phyloP scores from a whole-genome alignment of 2,797 vertebrate genomes.

The Pelobates cultripes region DNA sequence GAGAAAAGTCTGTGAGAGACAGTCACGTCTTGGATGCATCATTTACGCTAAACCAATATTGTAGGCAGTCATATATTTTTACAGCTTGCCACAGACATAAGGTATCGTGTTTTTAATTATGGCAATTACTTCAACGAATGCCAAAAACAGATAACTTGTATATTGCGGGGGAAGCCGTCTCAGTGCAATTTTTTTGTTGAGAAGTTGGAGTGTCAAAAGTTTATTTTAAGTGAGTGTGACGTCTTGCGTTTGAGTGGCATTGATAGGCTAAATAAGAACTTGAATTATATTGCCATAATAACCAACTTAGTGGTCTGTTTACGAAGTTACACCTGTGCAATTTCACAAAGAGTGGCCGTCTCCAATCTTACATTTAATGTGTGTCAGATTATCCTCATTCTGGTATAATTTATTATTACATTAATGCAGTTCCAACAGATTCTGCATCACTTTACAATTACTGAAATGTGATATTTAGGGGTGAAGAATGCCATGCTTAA shows the following conservation, averaged over 20 bases:
- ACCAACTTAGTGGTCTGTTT: too few relatives aligned
- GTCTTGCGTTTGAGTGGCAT: background rate
- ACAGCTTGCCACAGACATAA: conserved; percentile 11
- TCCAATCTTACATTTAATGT: too few relatives aligned
- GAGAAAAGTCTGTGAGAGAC: conserved; percentile 5
- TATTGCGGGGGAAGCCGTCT: background rate
- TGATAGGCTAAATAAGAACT: conserved; percentile 27
- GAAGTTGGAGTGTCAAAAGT: background rate
- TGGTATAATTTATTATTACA: too few relatives aligned
- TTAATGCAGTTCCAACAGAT: too few relatives aligned
- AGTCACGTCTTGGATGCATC: conserved; percentile 23
- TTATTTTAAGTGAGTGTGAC: background rate
- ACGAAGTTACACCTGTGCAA: too few relatives aligned
- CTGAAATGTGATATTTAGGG: too few relatives aligned
- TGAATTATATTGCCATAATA: too few relatives aligned
- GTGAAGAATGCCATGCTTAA: too few relatives aligned
- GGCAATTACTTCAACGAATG: conserved; percentile 12
- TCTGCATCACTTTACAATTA: too few relatives aligned
- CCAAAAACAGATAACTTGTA: background rate
- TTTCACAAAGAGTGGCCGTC: too few relatives aligned
- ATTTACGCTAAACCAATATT: conserved; percentile 8
- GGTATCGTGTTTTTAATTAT: background rate
- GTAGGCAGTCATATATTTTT: conserved; percentile 9
- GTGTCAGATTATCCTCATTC: too few relatives aligned
- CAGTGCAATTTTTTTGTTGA: background rate